Base-by-base conservation (phyloP, 2,797 vertebrate genomes). In the Notamacropus eugenii region DNA sequence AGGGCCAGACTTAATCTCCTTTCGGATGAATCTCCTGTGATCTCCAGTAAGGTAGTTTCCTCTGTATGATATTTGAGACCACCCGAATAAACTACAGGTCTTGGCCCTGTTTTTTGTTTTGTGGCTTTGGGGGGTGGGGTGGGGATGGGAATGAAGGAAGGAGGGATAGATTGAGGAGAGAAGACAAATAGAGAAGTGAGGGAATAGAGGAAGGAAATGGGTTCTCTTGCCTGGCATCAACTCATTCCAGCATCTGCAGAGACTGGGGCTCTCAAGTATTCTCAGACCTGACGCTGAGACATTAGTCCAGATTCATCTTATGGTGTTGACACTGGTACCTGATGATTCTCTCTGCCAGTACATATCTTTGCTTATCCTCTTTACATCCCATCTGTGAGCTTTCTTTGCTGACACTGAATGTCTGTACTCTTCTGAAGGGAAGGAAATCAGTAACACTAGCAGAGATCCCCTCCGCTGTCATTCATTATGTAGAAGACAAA, bases 381-480 rank as follows among this genome's bases (percentile, higher is more conserved):
- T 46, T n/a, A 0, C 29, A 4, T 28, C 11, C 34, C 24, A 5
- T 6, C 46, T 58, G 46, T 9, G 1, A 27, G 27, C 0, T 1
- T 11, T 0, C 62, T 62, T 57, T 91, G 54, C 90, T 92, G 29
- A 96, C 29, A 10, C 0, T n/a, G 1, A 31, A 6, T 91, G 22
- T 91, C 90, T 40, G 24, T 96, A 82, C 56, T 94, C 34, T 93
- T 95, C 56, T 62, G 98, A 50, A 97, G 97, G 50, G 93, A 56
- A 99, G 99, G 99, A 99, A 99, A 98, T 99, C 96, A 0, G 99
- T 99, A 98, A 99, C 99, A 0, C 98, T 99, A 98, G 98, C 98
- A 87, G 98, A 99, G 91, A 97, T 98, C 55, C 99, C 99, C 1
- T 99, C 99, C 0, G 99, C 98, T 0, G 98, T 99, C 96, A 99